phyloP scores from a whole-genome alignment of 2,888 invertebrate species.

The Hylaea fasciaria region DNA sequence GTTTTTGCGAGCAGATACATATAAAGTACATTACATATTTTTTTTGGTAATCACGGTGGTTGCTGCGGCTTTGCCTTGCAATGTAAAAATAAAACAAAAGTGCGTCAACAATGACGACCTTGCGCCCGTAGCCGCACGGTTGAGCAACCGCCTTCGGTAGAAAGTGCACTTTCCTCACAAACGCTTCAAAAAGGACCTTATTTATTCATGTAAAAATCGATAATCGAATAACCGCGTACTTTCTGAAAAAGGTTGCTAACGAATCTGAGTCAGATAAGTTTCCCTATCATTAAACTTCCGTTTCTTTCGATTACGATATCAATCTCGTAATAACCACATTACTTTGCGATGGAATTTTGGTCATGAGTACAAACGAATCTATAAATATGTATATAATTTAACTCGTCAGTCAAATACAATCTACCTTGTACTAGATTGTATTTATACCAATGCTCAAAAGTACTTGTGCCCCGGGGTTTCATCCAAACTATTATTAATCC shows the following conservation, averaged over 20 bases:
- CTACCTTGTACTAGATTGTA: slow-evolving; percentile 30
- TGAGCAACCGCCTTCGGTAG: slow-evolving; percentile 54
- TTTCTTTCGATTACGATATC: slow-evolving; percentile 38
- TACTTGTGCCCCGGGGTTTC: not conserved
- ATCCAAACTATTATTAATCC: too few species aligned
- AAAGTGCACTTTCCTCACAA: slow-evolving; percentile 70
- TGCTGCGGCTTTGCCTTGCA: slow-evolving; percentile 24
- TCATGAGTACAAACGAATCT: slow-evolving; percentile 32
- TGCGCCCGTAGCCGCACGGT: slow-evolving; percentile 49
- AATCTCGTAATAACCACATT: slow-evolving; percentile 34
- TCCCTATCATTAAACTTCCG: slow-evolving; percentile 49
- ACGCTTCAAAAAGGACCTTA: slow-evolving; percentile 47
- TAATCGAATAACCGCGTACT: slow-evolving; percentile 27
- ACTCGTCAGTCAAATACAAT: slow-evolving; percentile 17
- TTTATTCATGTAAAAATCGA: slow-evolving; percentile 39
- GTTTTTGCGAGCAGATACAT: not conserved
- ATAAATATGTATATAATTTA: slow-evolving; percentile 14
- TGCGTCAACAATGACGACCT: slow-evolving; percentile 62
- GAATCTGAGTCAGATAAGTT: slow-evolving; percentile 30
- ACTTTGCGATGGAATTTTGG: slow-evolving; percentile 35
- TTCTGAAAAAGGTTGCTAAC: slow-evolving; percentile 20
- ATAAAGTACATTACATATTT: not conserved
- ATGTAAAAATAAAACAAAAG: slow-evolving; percentile 56
- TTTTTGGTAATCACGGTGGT: slow-evolving; percentile 26
- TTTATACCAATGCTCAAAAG: slow-evolving; percentile 7